Evolutionary conservation across 2,113 vertebrate genomes (phyloP).

Genomic region (Sceloporus undulatus): DNA sequence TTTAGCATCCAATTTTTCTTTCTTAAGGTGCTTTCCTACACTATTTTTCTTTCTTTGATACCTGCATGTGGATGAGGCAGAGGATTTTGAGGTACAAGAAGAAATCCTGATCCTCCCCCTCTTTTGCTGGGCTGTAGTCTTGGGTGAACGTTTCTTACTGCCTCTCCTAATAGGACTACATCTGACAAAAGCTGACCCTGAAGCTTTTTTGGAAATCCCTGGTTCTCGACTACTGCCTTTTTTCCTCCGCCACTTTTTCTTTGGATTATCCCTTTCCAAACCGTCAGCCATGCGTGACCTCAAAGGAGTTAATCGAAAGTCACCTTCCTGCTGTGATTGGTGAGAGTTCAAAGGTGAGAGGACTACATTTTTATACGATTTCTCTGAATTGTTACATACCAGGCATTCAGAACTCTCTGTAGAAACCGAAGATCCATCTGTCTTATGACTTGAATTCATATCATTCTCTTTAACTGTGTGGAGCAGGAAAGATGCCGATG

Average conservation of each 20-base stretch:
- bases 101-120: constrained; percentile 61
- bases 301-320: constrained; percentile 53
- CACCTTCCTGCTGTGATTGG: constrained; percentile 48
- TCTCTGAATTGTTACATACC: constrained; percentile 53
- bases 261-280: constrained; percentile 65
- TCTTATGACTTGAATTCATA: constrained; percentile 60
- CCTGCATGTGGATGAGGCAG: constrained; percentile 51
- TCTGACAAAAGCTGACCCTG: constrained; percentile 56
- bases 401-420: constrained; percentile 61
- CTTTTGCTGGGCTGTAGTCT: constrained; percentile 68
- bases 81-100: constrained; percentile 61
- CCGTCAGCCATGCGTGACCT: constrained; percentile 48
- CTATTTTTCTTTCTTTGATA: constrained; percentile 64
- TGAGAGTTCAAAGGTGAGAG: constrained; percentile 66
- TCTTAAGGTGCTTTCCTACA: constrained; percentile 66
- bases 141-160: constrained; percentile 58
- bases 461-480: constrained; percentile 61
- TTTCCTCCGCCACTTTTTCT: constrained; percentile 67
- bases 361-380: constrained; percentile 61
- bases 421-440: constrained; percentile 57
- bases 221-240: constrained; percentile 55
- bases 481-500: constrained; percentile 57
- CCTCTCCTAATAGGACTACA: constrained; percentile 51
- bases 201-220: constrained; percentile 50
- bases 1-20: constrained; percentile 62